These are phyloP conservation scores for Triplophysa rosa DNA, from an alignment of 2,113 vertebrate genomes.

Conservation along the genomic window DNA sequence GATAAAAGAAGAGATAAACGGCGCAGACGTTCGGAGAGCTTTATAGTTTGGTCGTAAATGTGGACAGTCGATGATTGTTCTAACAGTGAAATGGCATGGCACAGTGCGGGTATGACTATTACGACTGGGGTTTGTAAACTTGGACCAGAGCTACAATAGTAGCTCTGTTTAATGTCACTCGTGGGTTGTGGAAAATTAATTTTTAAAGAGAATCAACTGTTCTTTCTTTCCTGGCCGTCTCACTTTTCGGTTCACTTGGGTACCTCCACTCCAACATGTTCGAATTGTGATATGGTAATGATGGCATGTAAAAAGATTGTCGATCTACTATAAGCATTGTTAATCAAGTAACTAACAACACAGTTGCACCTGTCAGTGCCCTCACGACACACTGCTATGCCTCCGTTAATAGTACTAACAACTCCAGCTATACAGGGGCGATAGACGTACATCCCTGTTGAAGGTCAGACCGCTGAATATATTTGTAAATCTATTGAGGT, in stretches of 20 bases:
- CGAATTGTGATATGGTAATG: background rate
- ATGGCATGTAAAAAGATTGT: background rate
- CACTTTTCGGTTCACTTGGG: background rate
- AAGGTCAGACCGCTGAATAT: slow-evolving; percentile 54
- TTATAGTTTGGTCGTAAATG: slow-evolving; percentile 4
- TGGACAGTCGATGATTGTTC: background rate
- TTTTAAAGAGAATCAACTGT: background rate
- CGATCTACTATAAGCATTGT: background rate
- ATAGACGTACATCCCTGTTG: slow-evolving; percentile 52
- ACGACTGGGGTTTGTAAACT: background rate
- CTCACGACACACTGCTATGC: slow-evolving; percentile 48
- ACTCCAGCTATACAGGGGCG: slow-evolving; percentile 46
- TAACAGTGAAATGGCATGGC: background rate
- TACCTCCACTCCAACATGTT: background rate
- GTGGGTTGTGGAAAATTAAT: background rate
- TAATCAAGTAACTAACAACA: slow-evolving; percentile 43
- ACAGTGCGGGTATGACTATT: background rate
- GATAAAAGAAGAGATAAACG: slow-evolving; percentile 32
- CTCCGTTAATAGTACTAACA: slow-evolving; percentile 30
- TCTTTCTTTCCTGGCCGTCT: background rate
- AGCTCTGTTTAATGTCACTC: background rate
- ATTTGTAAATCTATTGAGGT: too few relatives aligned
- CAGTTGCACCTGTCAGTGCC: slow-evolving; percentile 61
- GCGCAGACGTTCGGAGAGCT: slow-evolving; percentile 7
- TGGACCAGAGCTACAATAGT: background rate